Evolutionary conservation across 2,888 invertebrate genomes (phyloP), one percentile per base, ranked within the genome.

Genomic region (Drosophila multiciliata): DNA sequence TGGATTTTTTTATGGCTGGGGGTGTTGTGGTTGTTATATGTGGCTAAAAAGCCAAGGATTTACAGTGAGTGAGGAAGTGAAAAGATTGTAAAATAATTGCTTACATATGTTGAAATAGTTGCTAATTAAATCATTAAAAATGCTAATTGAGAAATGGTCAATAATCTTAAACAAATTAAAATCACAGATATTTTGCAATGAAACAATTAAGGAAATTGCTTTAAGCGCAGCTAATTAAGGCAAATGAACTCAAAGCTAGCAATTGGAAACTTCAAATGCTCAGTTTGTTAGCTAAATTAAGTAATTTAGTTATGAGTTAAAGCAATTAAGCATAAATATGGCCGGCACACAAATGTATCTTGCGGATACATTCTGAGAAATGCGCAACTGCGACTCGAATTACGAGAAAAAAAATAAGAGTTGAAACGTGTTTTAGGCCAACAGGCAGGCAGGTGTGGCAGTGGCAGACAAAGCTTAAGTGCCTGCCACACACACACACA

Each of bases 311-410:
- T 89, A 75, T 70, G 69, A 76, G 69, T 73, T 82, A 80, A 75
- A 77, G 84, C 63, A 89, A 84, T 87, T 87, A 75, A 68, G 53
- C 73, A 85, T 79, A 82, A 79, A 80, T 88, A 78, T 67, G 62
- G 65, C 49, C 61, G 49, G 59, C 54, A 64, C 52, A 73, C 62
- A 66, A 55, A 81, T 76, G 40, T 76, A 71, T 75, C 66, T 70
- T 23, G 58, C 65, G 70, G 70, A 80, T 77, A 73, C 72, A 50
- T 86, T 89, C 87, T 58, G 64, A 74, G 85, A 89, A 85, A 54
- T 76, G 57, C 59, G 67, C 33, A 23, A 29, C 55, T 60, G 65
- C 35, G 59, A 61, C 81, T 83, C 67, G 54, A 69, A 62, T 80
- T 82, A 83, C 83, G 80, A 73, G 62, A 78, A 26, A 53, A 15